phyloP scores from a whole-genome alignment of 2,113 vertebrate genomes.

The Balaenoptera acutorostrata region DNA sequence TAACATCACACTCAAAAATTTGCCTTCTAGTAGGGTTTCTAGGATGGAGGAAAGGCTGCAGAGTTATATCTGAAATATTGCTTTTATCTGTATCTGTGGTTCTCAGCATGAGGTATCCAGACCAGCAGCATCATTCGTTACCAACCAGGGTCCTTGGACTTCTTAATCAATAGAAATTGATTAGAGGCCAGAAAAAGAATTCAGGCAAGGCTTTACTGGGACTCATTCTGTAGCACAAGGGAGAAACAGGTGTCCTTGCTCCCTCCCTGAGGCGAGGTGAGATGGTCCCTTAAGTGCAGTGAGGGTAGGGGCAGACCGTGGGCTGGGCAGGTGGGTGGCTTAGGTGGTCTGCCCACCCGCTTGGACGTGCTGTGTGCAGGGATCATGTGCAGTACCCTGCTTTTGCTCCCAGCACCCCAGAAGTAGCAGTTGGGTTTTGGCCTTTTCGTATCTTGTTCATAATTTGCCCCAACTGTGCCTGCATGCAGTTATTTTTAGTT shows the following conservation, averaged over 20 bases:
- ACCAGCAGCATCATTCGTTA: neutral
- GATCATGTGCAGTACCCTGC: neutral
- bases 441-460: neutral
- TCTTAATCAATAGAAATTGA: neutral
- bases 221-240: neutral
- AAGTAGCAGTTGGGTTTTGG: neutral
- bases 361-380: neutral
- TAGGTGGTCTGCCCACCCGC: neutral
- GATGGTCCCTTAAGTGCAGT: neutral
- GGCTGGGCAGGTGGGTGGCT: neutral
- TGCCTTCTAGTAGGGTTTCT: neutral
- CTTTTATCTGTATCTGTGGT: neutral
- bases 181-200: neutral
- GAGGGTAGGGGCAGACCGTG: neutral
- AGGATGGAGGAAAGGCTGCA: neutral
- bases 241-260: neutral
- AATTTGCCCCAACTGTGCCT: neutral
- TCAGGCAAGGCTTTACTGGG: neutral
- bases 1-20: neutral
- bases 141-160: neutral
- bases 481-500: neutral
- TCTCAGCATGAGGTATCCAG: neutral
- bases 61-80: neutral
- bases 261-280: too few relatives aligned
- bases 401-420: neutral